Conservation (phyloP, 1,140 invertebrate species). For the Euglossa dilemma region DNA sequence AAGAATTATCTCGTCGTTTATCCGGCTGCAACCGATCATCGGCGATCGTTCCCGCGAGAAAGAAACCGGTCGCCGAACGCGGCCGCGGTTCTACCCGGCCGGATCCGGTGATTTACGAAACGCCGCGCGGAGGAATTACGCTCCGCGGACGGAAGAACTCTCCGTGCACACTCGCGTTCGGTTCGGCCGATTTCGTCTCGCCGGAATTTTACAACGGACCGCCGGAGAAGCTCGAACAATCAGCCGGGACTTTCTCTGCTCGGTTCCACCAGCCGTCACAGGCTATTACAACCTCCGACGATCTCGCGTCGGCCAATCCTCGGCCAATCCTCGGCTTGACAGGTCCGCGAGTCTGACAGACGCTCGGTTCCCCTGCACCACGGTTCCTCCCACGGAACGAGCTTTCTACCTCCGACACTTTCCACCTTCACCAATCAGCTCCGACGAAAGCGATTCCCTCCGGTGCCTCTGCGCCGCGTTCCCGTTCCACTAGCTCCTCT, state of each 20-base stretch:
- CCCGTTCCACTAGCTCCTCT: no score
- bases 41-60: not conserved
- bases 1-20: conserved; percentile 58
- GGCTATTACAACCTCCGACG: not conserved
- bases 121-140: not conserved
- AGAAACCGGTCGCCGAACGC: not conserved
- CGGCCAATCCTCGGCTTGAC: conserved; percentile 2
- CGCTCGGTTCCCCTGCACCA: not conserved
- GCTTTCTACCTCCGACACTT: conserved; percentile 17
- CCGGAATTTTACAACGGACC: no score
- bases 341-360: conserved; percentile 14
- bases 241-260: not conserved
- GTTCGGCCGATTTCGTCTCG: no score
- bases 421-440: conserved; percentile 30
- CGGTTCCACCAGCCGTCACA: not conserved
- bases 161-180: no score
- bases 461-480: no score
- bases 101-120: not conserved
- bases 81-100: not conserved
- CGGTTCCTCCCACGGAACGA: conserved; percentile 20
- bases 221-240: no score
- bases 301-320: not conserved
- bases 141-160: no score
- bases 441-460: not conserved
- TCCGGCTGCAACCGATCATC: conserved; percentile 34